A percentile compares a stretch with the other conserved stretches of the same genome.
Evolutionary conservation across 2,113 vertebrate genomes (phyloP).

Genomic region (Aviceda subcristata): DNA sequence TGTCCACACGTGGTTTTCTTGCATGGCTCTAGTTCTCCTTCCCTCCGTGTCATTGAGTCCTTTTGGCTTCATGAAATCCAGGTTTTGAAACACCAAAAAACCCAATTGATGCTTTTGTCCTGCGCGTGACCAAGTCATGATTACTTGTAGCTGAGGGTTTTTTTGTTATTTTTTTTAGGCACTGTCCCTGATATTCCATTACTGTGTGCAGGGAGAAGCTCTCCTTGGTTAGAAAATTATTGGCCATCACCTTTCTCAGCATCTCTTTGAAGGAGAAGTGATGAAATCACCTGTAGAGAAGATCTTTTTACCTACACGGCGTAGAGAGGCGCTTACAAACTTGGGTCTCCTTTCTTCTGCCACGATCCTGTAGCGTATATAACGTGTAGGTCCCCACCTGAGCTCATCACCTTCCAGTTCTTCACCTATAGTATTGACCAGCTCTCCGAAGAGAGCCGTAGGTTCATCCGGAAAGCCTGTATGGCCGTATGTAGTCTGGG

Average conservation of each 20-base stretch:
- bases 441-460: neutral
- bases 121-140: neutral
- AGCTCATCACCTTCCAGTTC: neutral
- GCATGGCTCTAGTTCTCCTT: neutral
- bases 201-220: neutral
- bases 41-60: rapidly evolving
- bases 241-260: neutral
- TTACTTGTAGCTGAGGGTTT: neutral
- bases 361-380: rapidly evolving
- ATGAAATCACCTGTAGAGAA: neutral
- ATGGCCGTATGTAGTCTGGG: neutral
- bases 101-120: neutral
- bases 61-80: neutral
- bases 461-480: neutral
- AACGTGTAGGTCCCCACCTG: neutral
- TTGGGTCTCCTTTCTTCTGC: neutral
- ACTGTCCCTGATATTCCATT: neutral
- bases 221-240: neutral
- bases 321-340: too few relatives aligned
- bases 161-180: neutral
- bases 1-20: neutral
- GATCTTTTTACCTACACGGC: neutral
- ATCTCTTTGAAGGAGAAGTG: neutral
- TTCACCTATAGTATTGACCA: neutral
- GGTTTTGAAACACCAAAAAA: neutral